A percentile compares a stretch with the other conserved stretches of the same genome.
phyloP scores from a whole-genome alignment of 2,113 vertebrate genomes.

The Uria lomvia region DNA sequence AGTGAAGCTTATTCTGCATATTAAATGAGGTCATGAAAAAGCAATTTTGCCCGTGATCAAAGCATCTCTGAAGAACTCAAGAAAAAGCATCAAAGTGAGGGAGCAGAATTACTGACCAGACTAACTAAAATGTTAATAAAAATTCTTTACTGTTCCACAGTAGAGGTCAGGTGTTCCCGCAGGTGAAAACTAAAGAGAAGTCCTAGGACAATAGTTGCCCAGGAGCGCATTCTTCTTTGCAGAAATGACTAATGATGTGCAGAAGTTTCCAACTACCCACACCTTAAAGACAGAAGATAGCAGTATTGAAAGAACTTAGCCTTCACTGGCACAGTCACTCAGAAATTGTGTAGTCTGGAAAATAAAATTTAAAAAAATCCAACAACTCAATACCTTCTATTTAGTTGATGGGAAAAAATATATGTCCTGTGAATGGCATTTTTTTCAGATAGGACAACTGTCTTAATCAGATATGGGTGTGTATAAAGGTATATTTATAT shows the following conservation, averaged over 20 bases:
- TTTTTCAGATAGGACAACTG: not conserved
- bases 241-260: not conserved
- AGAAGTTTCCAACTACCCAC: not conserved
- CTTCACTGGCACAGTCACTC: not conserved
- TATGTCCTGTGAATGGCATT: not conserved
- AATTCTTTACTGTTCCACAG: not conserved
- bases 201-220: not conserved
- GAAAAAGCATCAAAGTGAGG: not conserved
- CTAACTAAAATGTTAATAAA: not conserved
- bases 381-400: not conserved
- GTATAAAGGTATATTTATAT: not conserved
- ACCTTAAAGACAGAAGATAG: not conserved
- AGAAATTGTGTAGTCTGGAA: not conserved
- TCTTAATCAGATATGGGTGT: not conserved
- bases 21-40: conserved; percentile 18
- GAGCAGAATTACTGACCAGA: not conserved
- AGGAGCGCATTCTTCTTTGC: not conserved
- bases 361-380: not conserved
- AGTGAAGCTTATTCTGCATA: conserved; percentile 44
- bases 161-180: not conserved
- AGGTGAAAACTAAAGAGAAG: not conserved
- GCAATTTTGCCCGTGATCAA: conserved; percentile 18
- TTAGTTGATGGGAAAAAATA: not conserved
- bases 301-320: not conserved
- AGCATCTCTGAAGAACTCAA: not conserved